Base-by-base conservation (phyloP, 2,113 vertebrate species). In the Odontesthes bonariensis region DNA sequence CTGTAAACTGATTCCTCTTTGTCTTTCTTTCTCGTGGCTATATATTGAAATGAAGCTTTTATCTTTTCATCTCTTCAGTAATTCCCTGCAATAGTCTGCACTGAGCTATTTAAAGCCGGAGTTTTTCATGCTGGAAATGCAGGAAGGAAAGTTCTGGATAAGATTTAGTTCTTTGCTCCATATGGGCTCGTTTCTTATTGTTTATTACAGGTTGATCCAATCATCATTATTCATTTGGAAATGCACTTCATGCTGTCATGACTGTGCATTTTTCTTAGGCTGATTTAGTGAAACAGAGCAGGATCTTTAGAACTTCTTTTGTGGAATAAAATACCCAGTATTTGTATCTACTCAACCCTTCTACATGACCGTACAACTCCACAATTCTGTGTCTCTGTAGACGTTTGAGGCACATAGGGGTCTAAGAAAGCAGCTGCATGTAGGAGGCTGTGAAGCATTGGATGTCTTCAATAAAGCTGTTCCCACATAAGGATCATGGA, bases 41-140 rank as follows among this genome's bases (percentile, higher is more conserved):
- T 33, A 68, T 13, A 31, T 40, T 61, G 59, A 44, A 61, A 49
- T 38, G 22, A 40, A 59, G 40, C 5, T 75, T 56, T 54, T 66
- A 69, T 79, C 57, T 71, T 75, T 63, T 46, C 52, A 65, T 78
- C 58, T 64, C 47, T 79, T 31, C 57, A 71, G 42, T 68, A 54
- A 38, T 53, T 69, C 53, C 14, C 51, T 71, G 33, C 54, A 32
- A 23, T 42, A 55, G 5, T 64, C 40, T 31, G 56, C 27, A 60
- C 42, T 4, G n/a, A 4, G 31, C 20, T 38, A n/a, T 61, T 59
- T 22, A 68, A 57, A 66, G 19, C 20, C 23, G 8, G 69, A 20
- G n/a, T 38, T 22, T 47, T 57, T 17, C 42, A 23, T 27, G 7
- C 17, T 17, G 8, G 3, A 4, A 47, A 27, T 27, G 16, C 4